These are phyloP conservation scores for Prostheceraeus crozeri DNA, from an alignment of 2,888 invertebrate species.

Conservation along the genomic window DNA sequence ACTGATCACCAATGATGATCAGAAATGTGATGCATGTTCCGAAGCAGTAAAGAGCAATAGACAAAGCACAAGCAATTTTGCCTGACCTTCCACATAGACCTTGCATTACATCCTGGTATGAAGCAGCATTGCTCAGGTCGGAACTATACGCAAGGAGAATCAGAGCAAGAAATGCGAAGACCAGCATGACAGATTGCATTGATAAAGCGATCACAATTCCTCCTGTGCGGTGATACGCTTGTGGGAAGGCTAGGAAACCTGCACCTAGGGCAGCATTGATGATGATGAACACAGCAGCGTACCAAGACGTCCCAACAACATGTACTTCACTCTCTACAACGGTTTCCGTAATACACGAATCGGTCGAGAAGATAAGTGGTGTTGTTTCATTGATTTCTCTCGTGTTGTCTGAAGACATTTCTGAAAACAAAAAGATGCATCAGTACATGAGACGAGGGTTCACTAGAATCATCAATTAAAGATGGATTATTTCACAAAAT, in stretches of 20 bases:
- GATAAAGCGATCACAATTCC: constrained; percentile 60
- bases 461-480: no score
- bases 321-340: no score
- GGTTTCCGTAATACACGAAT: no score
- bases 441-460: no score
- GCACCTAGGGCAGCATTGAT: constrained; percentile 62
- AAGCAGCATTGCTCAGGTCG: constrained; percentile 57
- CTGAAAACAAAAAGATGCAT: no score
- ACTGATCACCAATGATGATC: constrained; percentile 64
- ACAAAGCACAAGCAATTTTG: constrained; percentile 54
- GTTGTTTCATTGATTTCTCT: no score
- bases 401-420: no score
- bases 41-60: constrained; percentile 62
- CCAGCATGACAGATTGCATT: constrained; percentile 61
- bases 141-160: constrained; percentile 62
- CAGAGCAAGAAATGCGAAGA: no score
- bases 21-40: constrained; percentile 64
- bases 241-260: constrained; percentile 63
- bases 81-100: constrained; percentile 55
- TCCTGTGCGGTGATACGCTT: constrained; percentile 62
- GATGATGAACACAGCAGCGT: constrained; percentile 56
- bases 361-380: no score
- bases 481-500: no score
- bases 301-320: constrained; percentile 45
- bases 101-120: constrained; percentile 57